These are phyloP conservation scores for Lasioglossum villosulum DNA, from an alignment of 2,888 invertebrate species.

Conservation along the genomic window DNA sequence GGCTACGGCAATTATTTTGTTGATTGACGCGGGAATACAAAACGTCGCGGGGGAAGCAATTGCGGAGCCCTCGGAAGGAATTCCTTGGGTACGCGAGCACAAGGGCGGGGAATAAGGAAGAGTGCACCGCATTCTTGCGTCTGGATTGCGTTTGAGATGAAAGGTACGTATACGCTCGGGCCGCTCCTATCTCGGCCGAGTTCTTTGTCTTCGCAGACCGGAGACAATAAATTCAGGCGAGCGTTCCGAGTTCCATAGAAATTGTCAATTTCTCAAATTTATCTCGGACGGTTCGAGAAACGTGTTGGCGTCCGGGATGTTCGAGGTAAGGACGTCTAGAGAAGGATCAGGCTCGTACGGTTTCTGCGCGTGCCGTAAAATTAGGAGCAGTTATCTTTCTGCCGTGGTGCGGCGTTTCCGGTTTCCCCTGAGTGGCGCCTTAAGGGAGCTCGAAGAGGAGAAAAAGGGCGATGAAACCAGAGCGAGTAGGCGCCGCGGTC, in stretches of 20 bases:
- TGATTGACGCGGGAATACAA: constrained; percentile 38
- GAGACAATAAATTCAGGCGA: not conserved
- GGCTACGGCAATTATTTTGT: constrained; percentile 32
- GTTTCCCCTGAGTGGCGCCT: constrained; percentile 64
- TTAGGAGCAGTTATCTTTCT: constrained; percentile 64
- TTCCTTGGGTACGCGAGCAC: not conserved
- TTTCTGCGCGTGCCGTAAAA: constrained; percentile 47
- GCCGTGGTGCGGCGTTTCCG: constrained; percentile 57
- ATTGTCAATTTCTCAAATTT: not conserved
- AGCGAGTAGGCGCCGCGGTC: constrained; percentile 65
- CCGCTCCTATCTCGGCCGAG: not conserved
- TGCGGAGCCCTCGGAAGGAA: constrained; percentile 11
- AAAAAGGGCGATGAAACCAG: constrained; percentile 41
- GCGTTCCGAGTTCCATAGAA: not conserved
- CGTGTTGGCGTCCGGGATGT: not conserved
- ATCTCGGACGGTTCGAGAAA: not conserved
- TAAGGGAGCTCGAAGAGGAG: constrained; percentile 36
- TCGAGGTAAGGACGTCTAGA: not conserved
- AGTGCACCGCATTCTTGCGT: constrained; percentile 8
- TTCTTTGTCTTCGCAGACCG: not conserved
- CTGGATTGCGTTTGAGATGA: constrained; percentile 4
- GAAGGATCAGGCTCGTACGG: constrained; percentile 19
- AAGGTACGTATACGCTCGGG: not conserved
- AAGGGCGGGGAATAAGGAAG: constrained; percentile 2
- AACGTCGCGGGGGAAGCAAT: constrained; percentile 21